Evolutionary conservation across 2,888 invertebrate genomes (phyloP).

Genomic region (Amphipyra tragopoginis): DNA sequence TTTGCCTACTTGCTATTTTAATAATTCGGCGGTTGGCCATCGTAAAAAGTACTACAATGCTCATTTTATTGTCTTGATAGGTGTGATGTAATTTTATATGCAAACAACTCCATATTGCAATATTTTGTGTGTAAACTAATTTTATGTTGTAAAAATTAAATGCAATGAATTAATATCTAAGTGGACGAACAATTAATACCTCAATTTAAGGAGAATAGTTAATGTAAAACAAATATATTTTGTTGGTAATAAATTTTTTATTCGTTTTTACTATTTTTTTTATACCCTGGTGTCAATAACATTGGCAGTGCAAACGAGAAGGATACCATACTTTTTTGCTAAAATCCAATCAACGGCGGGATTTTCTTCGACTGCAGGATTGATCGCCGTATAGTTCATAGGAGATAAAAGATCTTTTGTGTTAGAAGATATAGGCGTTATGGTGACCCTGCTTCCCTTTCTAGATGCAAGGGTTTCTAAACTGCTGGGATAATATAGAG

Average conservation of each 20-base stretch:
- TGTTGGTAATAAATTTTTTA: conserved; percentile 70
- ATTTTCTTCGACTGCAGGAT: conserved; percentile 20
- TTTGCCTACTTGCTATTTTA: too few species aligned
- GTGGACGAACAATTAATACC: conserved; percentile 37
- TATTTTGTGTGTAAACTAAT: too few species aligned
- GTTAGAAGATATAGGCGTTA: background rate
- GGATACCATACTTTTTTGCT: conserved; percentile 44
- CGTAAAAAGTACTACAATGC: too few species aligned
- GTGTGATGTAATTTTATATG: too few species aligned
- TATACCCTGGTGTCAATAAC: conserved; percentile 35
- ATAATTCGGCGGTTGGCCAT: too few species aligned
- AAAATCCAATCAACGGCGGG: conserved; percentile 50
- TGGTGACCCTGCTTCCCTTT: conserved; percentile 55
- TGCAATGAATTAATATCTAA: too few species aligned
- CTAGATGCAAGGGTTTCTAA: conserved; percentile 51
- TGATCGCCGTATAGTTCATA: conserved; percentile 41
- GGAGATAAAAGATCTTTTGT: conserved; percentile 33
- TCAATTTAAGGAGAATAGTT: conserved; percentile 50
- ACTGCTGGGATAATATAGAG: conserved; percentile 71
- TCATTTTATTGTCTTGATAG: too few species aligned
- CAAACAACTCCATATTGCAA: too few species aligned
- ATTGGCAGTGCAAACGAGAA: background rate
- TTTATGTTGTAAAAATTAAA: too few species aligned
- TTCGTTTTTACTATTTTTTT: conserved; percentile 67
- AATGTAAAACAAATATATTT: conserved; percentile 55